Evolutionary conservation across 2,113 vertebrate genomes (phyloP), one percentile per base, ranked within the genome.

Genomic region (Daboia siamensis): DNA sequence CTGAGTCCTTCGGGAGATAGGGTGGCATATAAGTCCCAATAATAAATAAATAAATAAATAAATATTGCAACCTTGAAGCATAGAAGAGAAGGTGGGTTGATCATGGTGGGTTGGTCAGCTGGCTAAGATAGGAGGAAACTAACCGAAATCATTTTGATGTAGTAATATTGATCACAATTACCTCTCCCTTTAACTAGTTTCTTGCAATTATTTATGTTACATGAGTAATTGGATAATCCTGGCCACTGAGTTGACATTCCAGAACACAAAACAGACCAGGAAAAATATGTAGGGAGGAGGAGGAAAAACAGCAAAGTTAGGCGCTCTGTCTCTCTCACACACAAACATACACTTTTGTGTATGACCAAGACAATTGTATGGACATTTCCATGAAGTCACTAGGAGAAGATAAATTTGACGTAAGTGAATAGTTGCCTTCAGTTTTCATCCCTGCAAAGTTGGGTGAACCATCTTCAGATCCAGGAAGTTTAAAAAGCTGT

Each of bases 1-100:
- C n/a, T n/a, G n/a, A n/a, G n/a, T n/a, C n/a, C n/a, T n/a, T n/a
- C n/a, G n/a, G n/a, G n/a, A n/a, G n/a, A n/a, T n/a, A n/a, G n/a
- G n/a, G n/a, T n/a, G n/a, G n/a, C n/a, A n/a, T n/a, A n/a, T n/a
- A n/a, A n/a, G n/a, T n/a, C n/a, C n/a, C n/a, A n/a, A n/a, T n/a
- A n/a, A n/a, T n/a, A n/a, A n/a, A n/a, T n/a, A n/a, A n/a, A n/a
- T n/a, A n/a, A n/a, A n/a, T n/a, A n/a, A n/a, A n/a, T 80, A 8
- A 17, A 80, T 44, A 20, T 44, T 44, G 33, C 33, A 80, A 21
- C 39, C 33, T 39, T 80, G 69, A 80, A 80, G 69, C 15, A 80
- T 51, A 55, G 56, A 93, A 24, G 90, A 29, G 94, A 90, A 90
- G 9, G 1, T 94, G 92, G 93, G 95, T 5, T 90, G 93, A 88